Base-by-base conservation (phyloP, 2,888 invertebrate genomes). In the Geotrupes spiniger region DNA sequence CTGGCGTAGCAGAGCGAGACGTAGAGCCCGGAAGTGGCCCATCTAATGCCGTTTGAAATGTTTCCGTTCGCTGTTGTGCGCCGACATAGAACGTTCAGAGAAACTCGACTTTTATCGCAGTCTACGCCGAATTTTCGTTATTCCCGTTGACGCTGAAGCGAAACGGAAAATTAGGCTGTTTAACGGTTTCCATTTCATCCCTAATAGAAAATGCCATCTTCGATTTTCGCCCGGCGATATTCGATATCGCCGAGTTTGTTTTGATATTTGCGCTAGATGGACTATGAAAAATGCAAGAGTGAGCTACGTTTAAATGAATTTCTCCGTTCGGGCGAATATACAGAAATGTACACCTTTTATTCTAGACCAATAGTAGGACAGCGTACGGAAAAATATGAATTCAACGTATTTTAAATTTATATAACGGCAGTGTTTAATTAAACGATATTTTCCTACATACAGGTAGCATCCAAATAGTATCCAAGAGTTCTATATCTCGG, bases 41-140 rank as follows among this genome's bases (percentile, higher is more conserved):
- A 55, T 57, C 58, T 57, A 52, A 57, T 55, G 54, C 58, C 51
- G 51, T 57, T 60, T 55, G 56, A 51, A 54, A 51, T 52, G 55
- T 53, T 60, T 60, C 59, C 59, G 58, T 52, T 57, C 53, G 27
- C 36, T 33, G 33, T 33, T 15, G 33, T 33, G 33, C 33, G 21
- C 21, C 21, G 21, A 33, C 33, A 15, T 10, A 14, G 33, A 33
- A 33, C 33, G 33, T 21, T 21, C 21, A 4, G 21, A 4, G 21
- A 21, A 21, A 21, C 21, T 6, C 3, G 21, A 21, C 6, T 21
- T 21, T 21, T 21, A 21, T 21, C 21, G 21, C 21, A 21, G 21
- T 21, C n/a, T 21, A 6, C 21, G 21, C 3, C 6, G 21, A 21
- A 21, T 4, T 6, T 21, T 6, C 3, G 3, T 21, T 21, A 21